A percentile compares a stretch with the other conserved stretches of the same genome.
phyloP scores from a whole-genome alignment of 2,113 vertebrate species.

The Nanorana parkeri region DNA sequence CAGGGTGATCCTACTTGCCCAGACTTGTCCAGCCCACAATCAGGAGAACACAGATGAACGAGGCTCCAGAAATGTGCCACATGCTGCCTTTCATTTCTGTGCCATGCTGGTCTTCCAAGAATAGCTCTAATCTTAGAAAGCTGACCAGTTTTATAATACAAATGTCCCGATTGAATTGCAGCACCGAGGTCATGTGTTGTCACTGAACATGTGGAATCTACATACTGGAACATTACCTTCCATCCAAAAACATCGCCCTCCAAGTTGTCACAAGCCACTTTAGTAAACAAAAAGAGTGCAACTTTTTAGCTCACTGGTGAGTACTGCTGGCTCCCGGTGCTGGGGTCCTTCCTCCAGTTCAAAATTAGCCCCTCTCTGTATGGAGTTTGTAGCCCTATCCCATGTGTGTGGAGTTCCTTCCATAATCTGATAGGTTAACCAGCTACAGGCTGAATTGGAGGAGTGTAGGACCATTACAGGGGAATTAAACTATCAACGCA shows the following conservation, averaged over 20 bases:
- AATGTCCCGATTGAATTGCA: conserved; percentile 48
- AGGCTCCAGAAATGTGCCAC: not conserved
- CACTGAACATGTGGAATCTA: not conserved
- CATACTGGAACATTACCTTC: too few relatives aligned
- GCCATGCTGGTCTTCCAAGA: conserved; percentile 28
- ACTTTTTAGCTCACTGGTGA: too few relatives aligned
- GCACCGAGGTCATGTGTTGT: conserved; percentile 12
- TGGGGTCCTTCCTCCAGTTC: too few relatives aligned
- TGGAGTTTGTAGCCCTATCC: too few relatives aligned
- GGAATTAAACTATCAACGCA: too few relatives aligned
- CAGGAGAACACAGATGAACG: not conserved
- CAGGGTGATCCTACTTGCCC: conserved; percentile 50
- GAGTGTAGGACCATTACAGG: too few relatives aligned
- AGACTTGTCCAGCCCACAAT: conserved; percentile 60
- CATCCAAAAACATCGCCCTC: not conserved
- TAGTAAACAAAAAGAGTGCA: too few relatives aligned
- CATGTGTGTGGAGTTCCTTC: too few relatives aligned
- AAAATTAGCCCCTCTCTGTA: too few relatives aligned
- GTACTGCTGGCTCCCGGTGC: too few relatives aligned
- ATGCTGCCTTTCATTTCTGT: conserved; percentile 22
- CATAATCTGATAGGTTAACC: too few relatives aligned
- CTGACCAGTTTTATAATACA: conserved; percentile 17
- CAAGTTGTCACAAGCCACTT: not conserved
- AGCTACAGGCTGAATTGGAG: too few relatives aligned
- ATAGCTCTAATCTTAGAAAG: conserved; percentile 40